These are phyloP conservation scores for Empidonax alnorum DNA, from an alignment of 2,113 vertebrate genomes.

Conservation along the genomic window DNA sequence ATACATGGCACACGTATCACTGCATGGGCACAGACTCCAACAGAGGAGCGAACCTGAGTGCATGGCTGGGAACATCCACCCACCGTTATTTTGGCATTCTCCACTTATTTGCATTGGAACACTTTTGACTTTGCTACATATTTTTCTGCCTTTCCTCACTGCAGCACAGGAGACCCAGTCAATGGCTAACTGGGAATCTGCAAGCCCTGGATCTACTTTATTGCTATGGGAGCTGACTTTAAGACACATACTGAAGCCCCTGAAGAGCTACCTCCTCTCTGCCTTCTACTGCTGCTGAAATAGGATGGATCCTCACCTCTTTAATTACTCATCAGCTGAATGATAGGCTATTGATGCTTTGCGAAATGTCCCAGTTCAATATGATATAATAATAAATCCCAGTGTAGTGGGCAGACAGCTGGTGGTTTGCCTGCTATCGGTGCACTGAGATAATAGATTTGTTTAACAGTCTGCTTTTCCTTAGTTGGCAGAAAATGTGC, in stretches of 20 bases:
- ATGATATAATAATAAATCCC: neutral
- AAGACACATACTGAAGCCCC: neutral
- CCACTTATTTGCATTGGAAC: neutral
- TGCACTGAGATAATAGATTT: neutral
- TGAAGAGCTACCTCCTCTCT: neutral
- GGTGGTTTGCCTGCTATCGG: neutral
- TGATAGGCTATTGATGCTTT: neutral
- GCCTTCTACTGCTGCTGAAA: neutral
- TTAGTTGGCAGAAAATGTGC: neutral
- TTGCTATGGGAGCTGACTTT: neutral
- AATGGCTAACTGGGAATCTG: neutral
- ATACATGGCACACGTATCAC: neutral
- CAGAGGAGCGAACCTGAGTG: neutral
- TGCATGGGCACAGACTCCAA: neutral
- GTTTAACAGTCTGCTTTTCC: neutral
- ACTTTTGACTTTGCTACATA: neutral
- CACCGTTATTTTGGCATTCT: neutral
- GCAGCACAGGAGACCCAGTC: neutral
- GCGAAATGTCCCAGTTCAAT: neutral
- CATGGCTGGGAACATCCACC: neutral
- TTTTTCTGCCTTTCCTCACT: neutral
- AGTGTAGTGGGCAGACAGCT: neutral
- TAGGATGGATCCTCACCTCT: neutral
- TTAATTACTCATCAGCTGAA: neutral
- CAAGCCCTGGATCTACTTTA: neutral